phyloP scores from a whole-genome alignment of 1,140 invertebrate genomes.

The Temnothorax curvispinosus region DNA sequence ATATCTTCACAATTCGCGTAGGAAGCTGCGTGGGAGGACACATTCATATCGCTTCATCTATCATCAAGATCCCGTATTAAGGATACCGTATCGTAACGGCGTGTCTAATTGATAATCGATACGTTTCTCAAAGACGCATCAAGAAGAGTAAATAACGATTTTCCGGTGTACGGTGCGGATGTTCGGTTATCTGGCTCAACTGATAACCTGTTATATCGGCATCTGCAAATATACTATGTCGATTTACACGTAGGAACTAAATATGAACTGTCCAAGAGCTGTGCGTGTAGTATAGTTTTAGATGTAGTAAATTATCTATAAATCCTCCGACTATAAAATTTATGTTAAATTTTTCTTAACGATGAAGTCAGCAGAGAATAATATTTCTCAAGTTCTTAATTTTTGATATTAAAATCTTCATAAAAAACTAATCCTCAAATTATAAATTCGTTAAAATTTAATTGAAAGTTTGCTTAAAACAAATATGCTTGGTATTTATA shows the following conservation, averaged over 20 bases:
- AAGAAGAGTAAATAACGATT: conserved; percentile 48
- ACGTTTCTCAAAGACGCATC: conserved; percentile 16
- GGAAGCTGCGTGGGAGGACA: not conserved
- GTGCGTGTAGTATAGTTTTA: not conserved
- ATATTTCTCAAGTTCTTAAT: not conserved
- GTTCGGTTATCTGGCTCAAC: conserved; percentile 50
- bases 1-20: not conserved
- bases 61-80: conserved; percentile 14
- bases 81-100: conserved; percentile 30
- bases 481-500: not conserved
- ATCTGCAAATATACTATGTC: conserved; percentile 26
- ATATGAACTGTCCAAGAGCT: not conserved
- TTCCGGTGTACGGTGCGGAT: conserved; percentile 7
- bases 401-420: not conserved
- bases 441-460: not conserved
- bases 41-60: conserved; percentile 19
- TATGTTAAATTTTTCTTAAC: not conserved
- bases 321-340: not conserved
- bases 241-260: not conserved
- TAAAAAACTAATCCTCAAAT: not conserved
- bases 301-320: not conserved
- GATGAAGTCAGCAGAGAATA: not conserved
- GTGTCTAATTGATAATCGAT: conserved; percentile 53
- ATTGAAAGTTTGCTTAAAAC: not conserved
- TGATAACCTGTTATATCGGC: conserved; percentile 42